A percentile compares a stretch with the other conserved stretches of the same genome.
phyloP scores from a whole-genome alignment of 2,113 vertebrate genomes.

The Abramis brama region DNA sequence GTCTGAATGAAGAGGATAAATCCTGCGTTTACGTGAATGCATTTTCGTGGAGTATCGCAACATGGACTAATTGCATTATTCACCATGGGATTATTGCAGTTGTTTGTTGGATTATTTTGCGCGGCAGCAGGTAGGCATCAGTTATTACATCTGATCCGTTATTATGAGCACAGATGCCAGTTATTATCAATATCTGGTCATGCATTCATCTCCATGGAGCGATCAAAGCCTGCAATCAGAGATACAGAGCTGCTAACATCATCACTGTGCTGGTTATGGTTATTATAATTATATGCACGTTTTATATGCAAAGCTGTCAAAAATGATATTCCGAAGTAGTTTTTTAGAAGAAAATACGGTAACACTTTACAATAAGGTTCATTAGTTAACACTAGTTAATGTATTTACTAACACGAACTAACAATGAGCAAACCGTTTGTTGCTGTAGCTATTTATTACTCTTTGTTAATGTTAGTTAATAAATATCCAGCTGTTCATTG shows the following conservation, averaged over 20 bases:
- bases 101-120: slow-evolving; percentile 58
- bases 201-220: not conserved
- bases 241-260: not conserved
- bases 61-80: slow-evolving; percentile 79
- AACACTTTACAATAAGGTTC: no score
- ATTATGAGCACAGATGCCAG: not conserved
- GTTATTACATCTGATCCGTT: not conserved
- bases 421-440: no score
- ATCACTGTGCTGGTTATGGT: not conserved
- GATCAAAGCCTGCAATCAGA: not conserved
- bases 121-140: slow-evolving; percentile 74
- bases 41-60: slow-evolving; percentile 55
- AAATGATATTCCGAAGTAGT: no score
- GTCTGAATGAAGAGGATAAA: not conserved
- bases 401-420: no score
- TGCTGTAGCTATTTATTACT: no score
- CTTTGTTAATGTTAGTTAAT: no score
- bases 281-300: not conserved
- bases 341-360: no score
- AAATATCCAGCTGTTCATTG: no score
- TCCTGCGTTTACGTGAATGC: slow-evolving; percentile 60
- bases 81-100: slow-evolving; percentile 67
- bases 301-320: not conserved
- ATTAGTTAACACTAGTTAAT: no score
- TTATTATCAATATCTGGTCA: not conserved